These are phyloP conservation scores for Triplophysa rosa DNA, from an alignment of 2,113 vertebrate genomes.

Conservation along the genomic window DNA sequence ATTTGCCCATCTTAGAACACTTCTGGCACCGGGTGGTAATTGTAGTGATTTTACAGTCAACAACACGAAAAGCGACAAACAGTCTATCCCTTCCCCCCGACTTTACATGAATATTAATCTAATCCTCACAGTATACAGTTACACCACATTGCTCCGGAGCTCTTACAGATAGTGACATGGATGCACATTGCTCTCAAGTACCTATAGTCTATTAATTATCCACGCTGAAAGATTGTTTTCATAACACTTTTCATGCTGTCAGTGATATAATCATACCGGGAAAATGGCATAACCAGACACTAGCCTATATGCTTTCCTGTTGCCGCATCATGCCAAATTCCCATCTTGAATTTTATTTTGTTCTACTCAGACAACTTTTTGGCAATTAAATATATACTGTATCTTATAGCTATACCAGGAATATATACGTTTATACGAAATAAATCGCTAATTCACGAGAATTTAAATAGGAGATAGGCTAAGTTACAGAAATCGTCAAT, in stretches of 20 bases:
- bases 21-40: slow-evolving; percentile 16
- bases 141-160: background rate
- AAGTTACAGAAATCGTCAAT: background rate
- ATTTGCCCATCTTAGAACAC: background rate
- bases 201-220: slow-evolving; percentile 12
- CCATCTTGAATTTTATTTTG: background rate
- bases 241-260: slow-evolving; percentile 17
- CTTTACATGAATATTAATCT: slow-evolving; percentile 35
- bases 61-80: slow-evolving; percentile 13
- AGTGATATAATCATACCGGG: background rate
- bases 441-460: background rate
- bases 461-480: background rate
- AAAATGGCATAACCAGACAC: background rate
- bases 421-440: background rate
- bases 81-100: slow-evolving; percentile 21
- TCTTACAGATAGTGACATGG: slow-evolving; percentile 21
- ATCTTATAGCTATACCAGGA: background rate
- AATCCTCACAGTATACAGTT: slow-evolving; percentile 26
- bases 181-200: slow-evolving; percentile 28
- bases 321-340: background rate
- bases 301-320: background rate
- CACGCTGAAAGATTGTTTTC: slow-evolving; percentile 7
- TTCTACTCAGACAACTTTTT: background rate
- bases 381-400: background rate
- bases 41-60: slow-evolving; percentile 28